A percentile compares a stretch with the other conserved stretches of the same genome.
Evolutionary conservation across 2,113 vertebrate genomes (phyloP).

Genomic region (Microcebus tavaratra): DNA sequence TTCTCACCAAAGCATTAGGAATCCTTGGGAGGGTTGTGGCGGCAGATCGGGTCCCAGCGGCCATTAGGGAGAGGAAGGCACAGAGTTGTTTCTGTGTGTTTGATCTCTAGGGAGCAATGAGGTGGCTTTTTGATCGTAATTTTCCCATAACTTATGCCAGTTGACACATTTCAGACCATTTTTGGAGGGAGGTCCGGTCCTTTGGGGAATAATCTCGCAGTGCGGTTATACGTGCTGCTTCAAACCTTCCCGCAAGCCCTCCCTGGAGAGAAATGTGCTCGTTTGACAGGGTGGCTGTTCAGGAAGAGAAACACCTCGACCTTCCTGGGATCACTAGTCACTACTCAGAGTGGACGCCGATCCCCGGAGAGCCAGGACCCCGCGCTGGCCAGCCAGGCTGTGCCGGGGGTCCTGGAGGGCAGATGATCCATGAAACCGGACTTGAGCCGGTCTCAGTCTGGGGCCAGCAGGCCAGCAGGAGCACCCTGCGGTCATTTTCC

Average conservation of each 20-base stretch:
- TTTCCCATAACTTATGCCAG: neutral
- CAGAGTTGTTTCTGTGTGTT: neutral
- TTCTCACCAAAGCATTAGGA: neutral
- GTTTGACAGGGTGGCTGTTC: neutral
- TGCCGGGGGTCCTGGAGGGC: fast-evolving
- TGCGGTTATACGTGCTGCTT: fast-evolving
- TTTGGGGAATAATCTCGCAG: neutral
- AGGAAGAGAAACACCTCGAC: neutral
- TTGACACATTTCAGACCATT: too few relatives aligned
- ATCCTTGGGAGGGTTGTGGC: fast-evolving
- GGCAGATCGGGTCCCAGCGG: fast-evolving
- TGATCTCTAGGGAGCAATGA: too few relatives aligned
- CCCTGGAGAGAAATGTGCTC: neutral
- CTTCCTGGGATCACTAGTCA: neutral
- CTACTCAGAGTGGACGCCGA: neutral
- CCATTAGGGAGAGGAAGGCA: too few relatives aligned
- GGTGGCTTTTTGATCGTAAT: too few relatives aligned
- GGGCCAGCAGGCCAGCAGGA: too few relatives aligned
- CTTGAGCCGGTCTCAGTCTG: neutral
- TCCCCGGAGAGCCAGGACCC: too few relatives aligned
- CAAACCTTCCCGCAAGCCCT: neutral
- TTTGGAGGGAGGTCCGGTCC: too few relatives aligned
- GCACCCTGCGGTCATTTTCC: neutral
- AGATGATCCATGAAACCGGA: fast-evolving
- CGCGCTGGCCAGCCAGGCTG: neutral